Base-by-base conservation (phyloP, 2,113 vertebrate species). In the Perognathus longimembris region DNA sequence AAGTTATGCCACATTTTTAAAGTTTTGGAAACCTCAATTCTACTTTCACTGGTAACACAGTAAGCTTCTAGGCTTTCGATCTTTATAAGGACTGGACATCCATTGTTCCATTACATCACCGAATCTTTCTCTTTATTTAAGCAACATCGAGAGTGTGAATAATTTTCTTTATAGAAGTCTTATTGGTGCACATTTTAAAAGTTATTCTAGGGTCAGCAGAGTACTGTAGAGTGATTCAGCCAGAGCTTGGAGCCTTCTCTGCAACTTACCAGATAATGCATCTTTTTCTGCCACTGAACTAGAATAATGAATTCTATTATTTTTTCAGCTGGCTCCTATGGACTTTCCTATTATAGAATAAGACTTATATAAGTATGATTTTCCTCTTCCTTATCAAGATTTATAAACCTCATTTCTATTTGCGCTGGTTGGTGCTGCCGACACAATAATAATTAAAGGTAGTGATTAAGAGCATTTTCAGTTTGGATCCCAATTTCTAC, bases 301-400 rank as follows among this genome's bases (percentile, higher is more conserved):
- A 88, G 59, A 75, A 61, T 84, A 94, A 75, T 83, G 63, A 83
- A 90, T 84, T 83, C 45, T 61, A 69, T 83, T 87, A 66, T 32
- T n/a, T 79, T 80, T 93, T 91, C 54, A 81, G 54, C 59, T 88
- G n/a, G 88, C 71, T 91, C 67, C 22, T 94, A 36, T 32, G 38
- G 28, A 81, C n/a, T 91, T 94, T 93, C 67, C 88, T 45, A 71
- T 94, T 90, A 79, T 80, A 80, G 12, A 90, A 50, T 88, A 85
- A 82, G 32, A 64, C 81, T 34, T 70, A 54, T 85, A 61, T 76
- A 93, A 85, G 70, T 84, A 90, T 64, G 54, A 76, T 45, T 86
- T 92, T 94, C 74, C 20, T 71, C 73, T 71, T 92, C 71, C 74
- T 86, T 74, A 54, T 76, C 26, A 76, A 87, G 61, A 92, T 92